Evolutionary conservation across 2,797 vertebrate species (phyloP).

Genomic region (Pseudocheirus occidentalis): DNA sequence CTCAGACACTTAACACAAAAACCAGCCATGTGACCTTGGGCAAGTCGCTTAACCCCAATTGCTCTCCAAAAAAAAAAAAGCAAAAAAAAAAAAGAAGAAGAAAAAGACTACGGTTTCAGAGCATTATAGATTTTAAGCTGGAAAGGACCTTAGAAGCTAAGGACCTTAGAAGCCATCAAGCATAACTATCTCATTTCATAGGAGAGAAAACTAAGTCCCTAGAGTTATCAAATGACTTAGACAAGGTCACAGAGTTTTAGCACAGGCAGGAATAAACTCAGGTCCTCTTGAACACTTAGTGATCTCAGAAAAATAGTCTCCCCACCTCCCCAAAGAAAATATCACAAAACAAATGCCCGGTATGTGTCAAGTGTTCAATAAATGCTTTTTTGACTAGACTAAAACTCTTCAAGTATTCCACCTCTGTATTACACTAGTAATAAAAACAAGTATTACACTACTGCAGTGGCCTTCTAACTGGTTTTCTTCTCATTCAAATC

Average conservation of each 20-base stretch:
- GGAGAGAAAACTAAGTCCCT: too few relatives aligned
- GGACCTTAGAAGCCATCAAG: not conserved
- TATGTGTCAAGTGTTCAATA: not conserved
- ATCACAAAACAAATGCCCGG: not conserved
- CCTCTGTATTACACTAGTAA: too few relatives aligned
- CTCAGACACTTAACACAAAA: too few relatives aligned
- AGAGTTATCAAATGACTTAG: not conserved
- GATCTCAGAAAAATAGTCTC: not conserved
- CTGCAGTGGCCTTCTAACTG: not conserved
- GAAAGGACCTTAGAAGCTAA: not conserved
- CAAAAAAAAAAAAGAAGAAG: too few relatives aligned
- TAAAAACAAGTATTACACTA: too few relatives aligned
- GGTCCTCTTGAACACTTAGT: not conserved
- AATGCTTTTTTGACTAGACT: not conserved
- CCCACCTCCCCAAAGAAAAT: not conserved
- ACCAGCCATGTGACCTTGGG: too few relatives aligned
- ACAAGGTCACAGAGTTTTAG: not conserved
- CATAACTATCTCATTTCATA: not conserved
- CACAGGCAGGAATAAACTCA: not conserved
- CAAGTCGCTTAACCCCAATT: too few relatives aligned
- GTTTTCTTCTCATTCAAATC: not conserved
- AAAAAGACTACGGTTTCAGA: not conserved
- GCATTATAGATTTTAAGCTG: not conserved
- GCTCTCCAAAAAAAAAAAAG: too few relatives aligned
- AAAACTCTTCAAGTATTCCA: not conserved